phyloP scores from a whole-genome alignment of 2,113 vertebrate species.

The Antennarius striatus region DNA sequence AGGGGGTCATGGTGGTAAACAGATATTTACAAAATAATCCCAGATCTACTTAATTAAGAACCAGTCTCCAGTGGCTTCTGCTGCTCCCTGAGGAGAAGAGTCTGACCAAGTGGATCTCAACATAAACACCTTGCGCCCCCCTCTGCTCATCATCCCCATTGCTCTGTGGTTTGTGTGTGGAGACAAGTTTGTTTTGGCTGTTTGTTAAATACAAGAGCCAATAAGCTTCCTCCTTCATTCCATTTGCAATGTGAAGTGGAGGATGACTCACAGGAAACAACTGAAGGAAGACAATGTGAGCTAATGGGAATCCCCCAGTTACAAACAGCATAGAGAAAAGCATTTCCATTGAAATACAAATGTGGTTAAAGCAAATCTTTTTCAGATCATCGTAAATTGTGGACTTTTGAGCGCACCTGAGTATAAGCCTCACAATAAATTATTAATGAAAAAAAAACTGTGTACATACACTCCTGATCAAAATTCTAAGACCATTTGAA shows the following conservation, averaged over 20 bases:
- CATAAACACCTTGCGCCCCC: slow-evolving; percentile 5
- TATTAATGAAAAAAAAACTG: too few relatives aligned
- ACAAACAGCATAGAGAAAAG: slow-evolving; percentile 23
- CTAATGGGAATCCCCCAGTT: slow-evolving; percentile 57
- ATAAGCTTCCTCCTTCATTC: slow-evolving; percentile 33
- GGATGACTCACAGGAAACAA: slow-evolving; percentile 46
- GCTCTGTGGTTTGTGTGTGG: slow-evolving; percentile 23
- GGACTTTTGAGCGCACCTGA: too few relatives aligned
- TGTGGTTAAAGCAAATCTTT: too few relatives aligned
- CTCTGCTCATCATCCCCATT: slow-evolving; percentile 7
- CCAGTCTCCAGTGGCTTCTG: slow-evolving; percentile 56
- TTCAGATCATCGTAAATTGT: too few relatives aligned
- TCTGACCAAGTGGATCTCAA: slow-evolving; percentile 62
- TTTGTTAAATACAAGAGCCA: slow-evolving; percentile 25
- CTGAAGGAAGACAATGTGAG: slow-evolving; percentile 28
- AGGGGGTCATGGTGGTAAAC: slow-evolving; percentile 70
- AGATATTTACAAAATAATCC: slow-evolving; percentile 86
- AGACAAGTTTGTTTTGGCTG: neutral
- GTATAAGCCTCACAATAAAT: too few relatives aligned
- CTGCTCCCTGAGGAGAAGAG: slow-evolving; percentile 37
- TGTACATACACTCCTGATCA: too few relatives aligned
- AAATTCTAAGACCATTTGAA: too few relatives aligned
- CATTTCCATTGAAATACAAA: slow-evolving; percentile 31
- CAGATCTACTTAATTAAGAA: slow-evolving; percentile 77
- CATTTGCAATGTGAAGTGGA: slow-evolving; percentile 23